Percentiles rank a stretch among this genome's conserved stretches.
Evolutionary conservation across 2,888 invertebrate species (phyloP).

Genomic region (Malacosoma neustria): DNA sequence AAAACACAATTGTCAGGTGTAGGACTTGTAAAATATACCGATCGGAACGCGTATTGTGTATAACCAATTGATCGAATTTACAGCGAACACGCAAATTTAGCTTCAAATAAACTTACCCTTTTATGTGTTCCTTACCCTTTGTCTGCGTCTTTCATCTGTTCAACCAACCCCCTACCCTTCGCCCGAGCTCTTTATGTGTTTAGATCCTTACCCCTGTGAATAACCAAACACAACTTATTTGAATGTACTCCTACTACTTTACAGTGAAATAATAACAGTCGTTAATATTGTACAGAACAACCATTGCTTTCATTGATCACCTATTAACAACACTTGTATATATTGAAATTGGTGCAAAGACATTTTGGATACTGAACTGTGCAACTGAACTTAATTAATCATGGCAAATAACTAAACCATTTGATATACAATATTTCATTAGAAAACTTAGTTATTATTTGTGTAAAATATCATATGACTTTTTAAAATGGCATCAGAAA

Average conservation of each 20-base stretch:
- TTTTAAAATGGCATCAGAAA: too few species aligned
- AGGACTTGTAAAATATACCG: conserved; percentile 62
- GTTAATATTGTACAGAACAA: conserved; percentile 67
- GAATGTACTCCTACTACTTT: conserved; percentile 65
- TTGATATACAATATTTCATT: too few species aligned
- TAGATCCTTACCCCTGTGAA: conserved; percentile 71
- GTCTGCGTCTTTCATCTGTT: conserved; percentile 89
- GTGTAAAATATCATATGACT: too few species aligned
- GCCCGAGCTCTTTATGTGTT: conserved; percentile 73
- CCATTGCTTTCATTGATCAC: conserved; percentile 64
- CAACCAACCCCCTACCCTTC: conserved; percentile 71
- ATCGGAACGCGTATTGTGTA: conserved; percentile 62
- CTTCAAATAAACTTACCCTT: conserved; percentile 75
- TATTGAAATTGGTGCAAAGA: conserved; percentile 67
- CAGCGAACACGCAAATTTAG: conserved; percentile 73
- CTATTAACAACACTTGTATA: conserved; percentile 40
- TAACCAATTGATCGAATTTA: conserved; percentile 66
- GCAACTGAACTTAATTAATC: too few species aligned
- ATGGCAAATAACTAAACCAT: too few species aligned
- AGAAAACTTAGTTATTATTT: too few species aligned
- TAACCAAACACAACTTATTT: conserved; percentile 67
- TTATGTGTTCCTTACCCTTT: conserved; percentile 80
- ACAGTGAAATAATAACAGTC: conserved; percentile 54
- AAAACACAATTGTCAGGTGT: conserved; percentile 62
- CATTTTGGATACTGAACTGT: conserved; percentile 20